Percentiles rank a stretch among this genome's conserved stretches.
Conservation (phyloP, 2,888 invertebrate species). For the Morpho helenor region DNA sequence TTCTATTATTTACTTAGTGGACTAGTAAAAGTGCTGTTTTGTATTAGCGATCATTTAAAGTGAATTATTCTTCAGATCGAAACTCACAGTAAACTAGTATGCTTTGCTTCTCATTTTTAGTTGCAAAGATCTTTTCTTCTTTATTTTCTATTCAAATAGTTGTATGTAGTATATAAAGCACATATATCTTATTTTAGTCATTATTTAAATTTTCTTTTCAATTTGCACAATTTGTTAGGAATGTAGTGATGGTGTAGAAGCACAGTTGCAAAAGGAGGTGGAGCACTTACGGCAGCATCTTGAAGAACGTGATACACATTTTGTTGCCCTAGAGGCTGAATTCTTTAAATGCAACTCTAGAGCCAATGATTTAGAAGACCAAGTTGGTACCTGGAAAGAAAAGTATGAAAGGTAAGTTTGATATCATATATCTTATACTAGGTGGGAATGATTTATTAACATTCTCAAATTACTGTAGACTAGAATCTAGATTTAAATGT, state of each 20-base stretch:
- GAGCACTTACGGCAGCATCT: slow-evolving; percentile 91
- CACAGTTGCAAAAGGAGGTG: slow-evolving; percentile 91
- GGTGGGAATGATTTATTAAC: too few relatives aligned
- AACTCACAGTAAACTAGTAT: slow-evolving; percentile 10
- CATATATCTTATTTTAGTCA: slow-evolving; percentile 13
- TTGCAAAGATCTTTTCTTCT: slow-evolving; percentile 31
- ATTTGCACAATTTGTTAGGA: slow-evolving; percentile 62
- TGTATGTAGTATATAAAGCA: slow-evolving; percentile 8
- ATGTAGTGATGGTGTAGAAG: slow-evolving; percentile 59
- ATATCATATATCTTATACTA: too few relatives aligned
- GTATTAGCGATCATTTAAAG: background rate
- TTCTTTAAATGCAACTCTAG: slow-evolving; percentile 89
- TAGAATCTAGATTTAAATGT: too few relatives aligned
- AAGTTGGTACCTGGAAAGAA: slow-evolving; percentile 92
- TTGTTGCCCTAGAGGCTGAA: slow-evolving; percentile 92
- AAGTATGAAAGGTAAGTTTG: slow-evolving; percentile 88
- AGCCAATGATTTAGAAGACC: slow-evolving; percentile 88
- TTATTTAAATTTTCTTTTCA: slow-evolving; percentile 43
- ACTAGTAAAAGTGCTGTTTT: slow-evolving; percentile 4
- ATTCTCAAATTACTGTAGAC: too few relatives aligned
- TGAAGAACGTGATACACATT: slow-evolving; percentile 89
- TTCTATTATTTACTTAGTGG: slow-evolving; percentile 9
- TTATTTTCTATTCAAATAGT: slow-evolving; percentile 3
- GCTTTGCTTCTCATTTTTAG: slow-evolving; percentile 40
- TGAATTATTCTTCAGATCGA: background rate